These are phyloP conservation scores for Tangara arthus DNA, from an alignment of 2,797 vertebrate genomes.

Conservation along the genomic window DNA sequence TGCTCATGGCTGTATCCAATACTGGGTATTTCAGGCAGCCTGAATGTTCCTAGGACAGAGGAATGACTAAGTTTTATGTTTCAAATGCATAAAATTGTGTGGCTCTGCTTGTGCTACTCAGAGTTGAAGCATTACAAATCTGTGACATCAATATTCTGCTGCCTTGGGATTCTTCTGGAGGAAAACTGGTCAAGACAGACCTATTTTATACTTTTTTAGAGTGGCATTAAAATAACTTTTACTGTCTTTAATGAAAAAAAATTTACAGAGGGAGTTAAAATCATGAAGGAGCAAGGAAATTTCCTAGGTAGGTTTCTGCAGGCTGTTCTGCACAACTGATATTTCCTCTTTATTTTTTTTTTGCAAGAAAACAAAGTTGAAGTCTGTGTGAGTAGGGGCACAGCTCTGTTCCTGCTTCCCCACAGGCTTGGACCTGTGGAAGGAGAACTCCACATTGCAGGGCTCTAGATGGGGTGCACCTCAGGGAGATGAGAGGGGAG, in stretches of 20 bases:
- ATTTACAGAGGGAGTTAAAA: not conserved
- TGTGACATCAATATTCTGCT: not conserved
- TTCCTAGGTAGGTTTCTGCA: not conserved
- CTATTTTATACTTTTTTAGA: not conserved
- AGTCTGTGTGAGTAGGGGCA: not conserved
- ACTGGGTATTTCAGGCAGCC: not conserved
- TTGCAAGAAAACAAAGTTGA: not conserved
- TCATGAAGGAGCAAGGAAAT: not conserved
- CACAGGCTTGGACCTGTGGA: not conserved
- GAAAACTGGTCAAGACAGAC: not conserved
- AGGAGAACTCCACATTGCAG: not conserved
- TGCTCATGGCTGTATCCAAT: not conserved
- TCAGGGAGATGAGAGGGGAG: not conserved
- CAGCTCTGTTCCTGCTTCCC: not conserved
- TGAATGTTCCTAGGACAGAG: not conserved
- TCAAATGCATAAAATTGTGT: not conserved
- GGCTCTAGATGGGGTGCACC: not conserved
- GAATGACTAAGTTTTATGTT: not conserved
- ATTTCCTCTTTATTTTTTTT: not conserved
- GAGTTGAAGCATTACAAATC: not conserved
- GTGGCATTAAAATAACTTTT: not conserved
- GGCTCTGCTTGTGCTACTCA: fast-evolving
- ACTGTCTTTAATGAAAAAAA: not conserved
- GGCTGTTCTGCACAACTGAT: not conserved
- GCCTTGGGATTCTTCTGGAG: not conserved